These are phyloP conservation scores for Callipepla californica DNA, from an alignment of 2,113 vertebrate species.

Conservation along the genomic window DNA sequence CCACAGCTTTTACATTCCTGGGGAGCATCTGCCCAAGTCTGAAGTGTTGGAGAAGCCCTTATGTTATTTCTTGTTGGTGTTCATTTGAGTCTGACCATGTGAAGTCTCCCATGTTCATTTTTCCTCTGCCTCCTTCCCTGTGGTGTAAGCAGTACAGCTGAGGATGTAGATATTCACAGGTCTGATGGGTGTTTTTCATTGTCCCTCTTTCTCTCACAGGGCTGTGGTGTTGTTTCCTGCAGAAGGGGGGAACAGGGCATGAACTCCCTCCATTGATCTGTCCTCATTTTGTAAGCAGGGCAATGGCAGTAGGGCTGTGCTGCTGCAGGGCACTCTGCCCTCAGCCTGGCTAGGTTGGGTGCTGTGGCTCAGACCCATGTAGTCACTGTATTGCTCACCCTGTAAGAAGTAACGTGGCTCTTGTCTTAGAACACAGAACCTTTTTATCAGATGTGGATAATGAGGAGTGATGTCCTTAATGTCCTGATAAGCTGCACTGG, in stretches of 20 bases:
- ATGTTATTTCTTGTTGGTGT: not conserved
- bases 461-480: not conserved
- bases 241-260: not conserved
- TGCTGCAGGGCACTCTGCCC: fast-evolving
- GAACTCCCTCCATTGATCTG: not conserved
- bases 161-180: not conserved
- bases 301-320: fast-evolving
- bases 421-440: not conserved
- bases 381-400: not conserved
- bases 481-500: not conserved
- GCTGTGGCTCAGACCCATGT: not conserved
- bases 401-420: fast-evolving
- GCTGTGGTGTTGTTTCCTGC: too few relatives aligned
- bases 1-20: not conserved
- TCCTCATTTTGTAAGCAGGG: not conserved
- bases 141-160: not conserved
- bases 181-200: not conserved
- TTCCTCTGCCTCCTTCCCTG: not conserved
- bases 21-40: not conserved
- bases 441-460: not conserved
- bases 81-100: not conserved
- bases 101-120: not conserved
- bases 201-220: not conserved
- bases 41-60: not conserved
- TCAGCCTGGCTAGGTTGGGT: too few relatives aligned